Percentiles rank a stretch among this genome's conserved stretches.
Evolutionary conservation across 30 jellyfish, hydroid and myxozoan genomes (phyloP).

Genomic region (Pelagia noctiluca): DNA sequence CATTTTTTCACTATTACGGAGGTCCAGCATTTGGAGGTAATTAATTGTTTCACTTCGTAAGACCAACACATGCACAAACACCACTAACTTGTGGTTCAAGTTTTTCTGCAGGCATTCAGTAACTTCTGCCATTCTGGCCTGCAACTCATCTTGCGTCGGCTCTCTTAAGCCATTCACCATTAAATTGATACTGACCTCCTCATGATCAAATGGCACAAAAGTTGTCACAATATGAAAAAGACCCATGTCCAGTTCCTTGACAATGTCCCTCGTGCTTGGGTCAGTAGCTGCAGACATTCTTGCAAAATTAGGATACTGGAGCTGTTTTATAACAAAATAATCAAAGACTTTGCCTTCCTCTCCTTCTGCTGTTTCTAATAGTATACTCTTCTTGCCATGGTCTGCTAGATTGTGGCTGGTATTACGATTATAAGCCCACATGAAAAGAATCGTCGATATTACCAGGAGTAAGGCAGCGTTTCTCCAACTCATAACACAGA

Average conservation of each 20-base stretch:
- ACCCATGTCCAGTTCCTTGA: slow-evolving; percentile 31
- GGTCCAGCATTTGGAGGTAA: slow-evolving; percentile 46
- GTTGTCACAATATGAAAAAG: slow-evolving; percentile 86
- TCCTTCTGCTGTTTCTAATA: slow-evolving; percentile 27
- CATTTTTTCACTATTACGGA: slow-evolving; percentile 61
- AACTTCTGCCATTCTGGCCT: slow-evolving; percentile 86
- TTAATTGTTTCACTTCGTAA: slow-evolving; percentile 61
- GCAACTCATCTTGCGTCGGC: slow-evolving; percentile 69
- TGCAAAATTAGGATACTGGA: slow-evolving; percentile 30
- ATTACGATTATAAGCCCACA: background rate
- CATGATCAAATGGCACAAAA: slow-evolving; percentile 73
- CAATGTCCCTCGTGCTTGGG: slow-evolving; percentile 55
- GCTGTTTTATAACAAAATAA: slow-evolving; percentile 23
- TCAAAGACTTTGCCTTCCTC: slow-evolving; percentile 8
- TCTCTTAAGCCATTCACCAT: slow-evolving; percentile 51
- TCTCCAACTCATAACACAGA: too few relatives aligned
- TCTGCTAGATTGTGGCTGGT: background rate
- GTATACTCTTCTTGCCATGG: slow-evolving; percentile 35
- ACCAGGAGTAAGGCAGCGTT: background rate
- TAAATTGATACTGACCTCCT: slow-evolving; percentile 44
- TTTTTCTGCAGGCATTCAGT: slow-evolving; percentile 72
- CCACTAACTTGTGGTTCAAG: slow-evolving; percentile 73
- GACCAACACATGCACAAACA: slow-evolving; percentile 80
- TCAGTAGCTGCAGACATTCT: slow-evolving; percentile 61
- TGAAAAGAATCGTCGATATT: background rate